Conservation (phyloP, 2,888 invertebrate genomes). For the Spisula solida region DNA sequence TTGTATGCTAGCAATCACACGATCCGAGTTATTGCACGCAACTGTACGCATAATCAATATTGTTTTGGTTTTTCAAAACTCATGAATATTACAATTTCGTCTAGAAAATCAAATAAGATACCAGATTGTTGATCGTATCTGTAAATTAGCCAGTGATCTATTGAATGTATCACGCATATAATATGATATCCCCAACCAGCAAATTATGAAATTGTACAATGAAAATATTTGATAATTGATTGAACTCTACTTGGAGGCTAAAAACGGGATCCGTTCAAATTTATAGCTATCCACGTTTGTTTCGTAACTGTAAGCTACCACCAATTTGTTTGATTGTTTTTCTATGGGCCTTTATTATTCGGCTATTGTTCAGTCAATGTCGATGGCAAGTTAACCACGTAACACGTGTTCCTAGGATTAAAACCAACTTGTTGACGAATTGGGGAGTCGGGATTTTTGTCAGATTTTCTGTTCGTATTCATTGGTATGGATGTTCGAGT, state of each 20-base stretch:
- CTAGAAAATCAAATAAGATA: slow-evolving; percentile 12
- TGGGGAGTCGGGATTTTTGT: too few species aligned
- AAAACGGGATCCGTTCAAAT: too few species aligned
- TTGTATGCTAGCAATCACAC: background rate
- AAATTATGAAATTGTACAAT: background rate
- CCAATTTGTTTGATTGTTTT: too few species aligned
- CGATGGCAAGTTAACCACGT: too few species aligned
- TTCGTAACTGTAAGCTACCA: too few species aligned
- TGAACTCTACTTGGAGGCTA: background rate
- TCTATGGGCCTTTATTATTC: too few species aligned
- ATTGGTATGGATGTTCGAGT: too few species aligned
- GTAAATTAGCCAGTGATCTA: background rate
- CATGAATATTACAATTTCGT: slow-evolving; percentile 5
- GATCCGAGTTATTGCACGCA: background rate
- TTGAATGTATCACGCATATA: background rate
- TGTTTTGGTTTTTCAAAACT: background rate
- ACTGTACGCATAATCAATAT: background rate
- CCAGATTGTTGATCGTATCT: background rate
- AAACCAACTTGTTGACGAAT: too few species aligned
- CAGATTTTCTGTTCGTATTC: too few species aligned
- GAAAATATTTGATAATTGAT: background rate
- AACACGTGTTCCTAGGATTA: too few species aligned
- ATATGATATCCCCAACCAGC: background rate
- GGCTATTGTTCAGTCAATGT: too few species aligned
- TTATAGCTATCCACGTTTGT: too few species aligned